Conservation (phyloP, 2,797 vertebrate genomes). For the Molothrus ater region DNA sequence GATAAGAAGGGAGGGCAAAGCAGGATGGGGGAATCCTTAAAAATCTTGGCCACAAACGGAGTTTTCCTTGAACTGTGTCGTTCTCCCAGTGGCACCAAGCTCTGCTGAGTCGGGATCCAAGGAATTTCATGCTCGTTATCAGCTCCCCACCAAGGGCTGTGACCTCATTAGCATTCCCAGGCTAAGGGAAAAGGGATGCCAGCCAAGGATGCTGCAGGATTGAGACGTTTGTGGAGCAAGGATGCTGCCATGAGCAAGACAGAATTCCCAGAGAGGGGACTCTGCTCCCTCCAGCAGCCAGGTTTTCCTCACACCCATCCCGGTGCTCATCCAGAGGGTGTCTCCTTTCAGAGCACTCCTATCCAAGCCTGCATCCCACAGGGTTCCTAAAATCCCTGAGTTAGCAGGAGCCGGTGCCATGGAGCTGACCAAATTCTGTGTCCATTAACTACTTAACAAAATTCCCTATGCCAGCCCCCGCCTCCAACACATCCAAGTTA, state of each 20-base stretch:
- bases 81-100: not conserved
- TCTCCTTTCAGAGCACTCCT: not conserved
- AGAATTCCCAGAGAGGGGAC: not conserved
- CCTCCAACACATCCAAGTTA: not conserved
- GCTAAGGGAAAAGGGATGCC: not conserved
- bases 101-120: not conserved
- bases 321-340: not conserved
- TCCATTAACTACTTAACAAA: conserved; percentile 63
- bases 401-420: not conserved
- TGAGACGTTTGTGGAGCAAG: not conserved
- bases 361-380: not conserved
- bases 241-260: not conserved
- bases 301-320: not conserved
- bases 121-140: not conserved
- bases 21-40: not conserved
- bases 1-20: not conserved
- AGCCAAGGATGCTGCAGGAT: not conserved
- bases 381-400: not conserved
- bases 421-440: not conserved
- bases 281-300: not conserved
- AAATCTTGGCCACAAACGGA: not conserved
- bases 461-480: not conserved
- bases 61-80: not conserved
- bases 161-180: not conserved
- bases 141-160: not conserved